phyloP scores from a whole-genome alignment of 2,797 vertebrate species.

The Garrulus glandarius region DNA sequence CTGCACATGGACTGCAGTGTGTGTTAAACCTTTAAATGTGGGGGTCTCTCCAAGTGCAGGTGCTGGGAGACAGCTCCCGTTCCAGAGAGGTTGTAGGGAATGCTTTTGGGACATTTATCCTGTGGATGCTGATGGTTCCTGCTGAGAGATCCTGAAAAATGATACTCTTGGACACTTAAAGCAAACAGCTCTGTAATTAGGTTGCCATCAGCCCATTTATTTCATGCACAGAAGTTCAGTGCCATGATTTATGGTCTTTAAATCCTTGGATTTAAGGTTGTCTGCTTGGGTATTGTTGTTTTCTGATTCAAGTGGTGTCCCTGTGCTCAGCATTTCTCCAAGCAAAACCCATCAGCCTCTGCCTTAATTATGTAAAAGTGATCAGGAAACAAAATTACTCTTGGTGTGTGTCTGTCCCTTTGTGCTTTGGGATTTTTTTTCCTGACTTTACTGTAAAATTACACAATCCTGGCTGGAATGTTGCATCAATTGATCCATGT shows the following conservation, averaged over 20 bases:
- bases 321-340: neutral
- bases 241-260: neutral
- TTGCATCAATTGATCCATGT: neutral
- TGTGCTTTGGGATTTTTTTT: neutral
- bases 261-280: neutral
- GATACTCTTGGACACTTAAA: neutral
- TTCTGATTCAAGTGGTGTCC: neutral
- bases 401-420: neutral
- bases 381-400: neutral
- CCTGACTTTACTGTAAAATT: neutral
- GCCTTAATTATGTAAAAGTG: neutral
- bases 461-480: neutral
- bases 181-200: conserved; percentile 25
- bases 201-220: conserved; percentile 39
- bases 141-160: conserved; percentile 48
- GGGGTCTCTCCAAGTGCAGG: neutral
- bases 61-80: neutral
- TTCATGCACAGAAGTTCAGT: neutral
- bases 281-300: neutral
- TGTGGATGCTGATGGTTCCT: neutral
- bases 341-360: neutral
- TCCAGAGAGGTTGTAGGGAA: neutral
- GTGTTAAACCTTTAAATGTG: neutral
- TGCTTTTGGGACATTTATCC: conserved; percentile 5
- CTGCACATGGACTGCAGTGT: neutral